Evolutionary conservation across 2,797 vertebrate genomes (phyloP).

Genomic region (Phoebastria nigripes): DNA sequence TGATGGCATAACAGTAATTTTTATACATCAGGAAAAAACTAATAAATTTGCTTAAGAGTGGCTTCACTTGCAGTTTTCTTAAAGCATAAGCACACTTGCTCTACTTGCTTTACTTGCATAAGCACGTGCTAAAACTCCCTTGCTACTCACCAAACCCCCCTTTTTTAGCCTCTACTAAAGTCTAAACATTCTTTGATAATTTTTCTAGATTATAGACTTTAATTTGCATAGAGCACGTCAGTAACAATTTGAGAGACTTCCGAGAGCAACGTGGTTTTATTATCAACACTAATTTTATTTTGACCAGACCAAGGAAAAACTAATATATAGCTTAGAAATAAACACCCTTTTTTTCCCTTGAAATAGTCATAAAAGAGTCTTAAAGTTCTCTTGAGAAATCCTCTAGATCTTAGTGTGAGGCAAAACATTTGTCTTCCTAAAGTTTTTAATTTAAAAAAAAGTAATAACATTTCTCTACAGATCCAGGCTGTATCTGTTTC

Average conservation of each 20-base stretch:
- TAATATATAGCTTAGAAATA: constrained; percentile 47
- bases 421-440: background rate
- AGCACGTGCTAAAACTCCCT: background rate
- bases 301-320: constrained; percentile 15
- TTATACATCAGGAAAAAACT: background rate
- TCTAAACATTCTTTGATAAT: background rate
- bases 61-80: background rate
- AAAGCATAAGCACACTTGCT: background rate
- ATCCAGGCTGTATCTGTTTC: background rate
- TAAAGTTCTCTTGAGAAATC: constrained; percentile 27
- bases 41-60: background rate
- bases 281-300: constrained; percentile 65
- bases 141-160: background rate
- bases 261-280: constrained; percentile 49
- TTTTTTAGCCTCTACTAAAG: background rate
- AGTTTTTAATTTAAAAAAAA: constrained; percentile 48
- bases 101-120: background rate
- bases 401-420: background rate
- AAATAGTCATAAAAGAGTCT: constrained; percentile 44
- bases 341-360: background rate
- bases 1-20: background rate
- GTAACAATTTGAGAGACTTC: constrained; percentile 30
- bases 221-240: constrained; percentile 21
- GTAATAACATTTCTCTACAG: background rate
- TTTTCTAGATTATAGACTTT: background rate